Conservation (phyloP, 1,140 invertebrate genomes). For the Uloborus diversus region DNA sequence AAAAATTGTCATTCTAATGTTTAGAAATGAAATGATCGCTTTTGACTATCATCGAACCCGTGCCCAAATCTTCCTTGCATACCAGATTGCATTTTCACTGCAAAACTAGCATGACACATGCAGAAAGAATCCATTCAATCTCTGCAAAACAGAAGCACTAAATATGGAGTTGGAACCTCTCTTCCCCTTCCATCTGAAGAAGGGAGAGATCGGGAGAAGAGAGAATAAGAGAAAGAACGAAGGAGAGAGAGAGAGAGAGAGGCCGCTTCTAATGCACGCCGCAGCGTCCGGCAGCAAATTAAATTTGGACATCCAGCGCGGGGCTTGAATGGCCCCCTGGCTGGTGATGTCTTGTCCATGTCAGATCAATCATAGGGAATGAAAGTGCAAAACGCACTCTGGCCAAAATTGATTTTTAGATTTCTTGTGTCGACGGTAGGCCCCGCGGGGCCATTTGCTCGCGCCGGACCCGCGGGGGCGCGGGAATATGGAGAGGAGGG, state of each 20-base stretch:
- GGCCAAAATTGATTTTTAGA: conserved; percentile 55
- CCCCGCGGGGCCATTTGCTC: conserved; percentile 51
- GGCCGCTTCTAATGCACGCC: conserved; percentile 52
- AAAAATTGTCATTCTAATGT: no score
- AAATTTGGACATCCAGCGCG: conserved; percentile 55
- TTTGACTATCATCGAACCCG: no score
- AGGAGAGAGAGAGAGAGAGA: neutral
- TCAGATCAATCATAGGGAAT: conserved; percentile 57
- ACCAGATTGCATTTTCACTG: no score
- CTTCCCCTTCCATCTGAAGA: neutral
- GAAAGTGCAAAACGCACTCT: conserved; percentile 58
- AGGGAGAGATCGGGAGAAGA: neutral
- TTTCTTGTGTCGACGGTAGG: conserved; percentile 40
- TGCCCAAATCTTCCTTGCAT: no score
- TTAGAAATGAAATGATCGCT: no score
- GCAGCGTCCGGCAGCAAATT: conserved; percentile 55
- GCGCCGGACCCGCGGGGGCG: neutral
- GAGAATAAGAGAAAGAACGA: neutral
- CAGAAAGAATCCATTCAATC: no score
- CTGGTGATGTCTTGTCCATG: conserved; percentile 53
- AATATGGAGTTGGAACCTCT: conserved; percentile 36
- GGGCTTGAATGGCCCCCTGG: conserved; percentile 46
- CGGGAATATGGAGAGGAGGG: conserved; percentile 20
- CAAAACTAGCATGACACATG: no score
- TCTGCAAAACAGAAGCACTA: conserved; percentile 23